A percentile compares a stretch with the other conserved stretches of the same genome.
These are phyloP conservation scores for Zaprionus capensis DNA, from an alignment of 1,140 invertebrate genomes.

Conservation along the genomic window DNA sequence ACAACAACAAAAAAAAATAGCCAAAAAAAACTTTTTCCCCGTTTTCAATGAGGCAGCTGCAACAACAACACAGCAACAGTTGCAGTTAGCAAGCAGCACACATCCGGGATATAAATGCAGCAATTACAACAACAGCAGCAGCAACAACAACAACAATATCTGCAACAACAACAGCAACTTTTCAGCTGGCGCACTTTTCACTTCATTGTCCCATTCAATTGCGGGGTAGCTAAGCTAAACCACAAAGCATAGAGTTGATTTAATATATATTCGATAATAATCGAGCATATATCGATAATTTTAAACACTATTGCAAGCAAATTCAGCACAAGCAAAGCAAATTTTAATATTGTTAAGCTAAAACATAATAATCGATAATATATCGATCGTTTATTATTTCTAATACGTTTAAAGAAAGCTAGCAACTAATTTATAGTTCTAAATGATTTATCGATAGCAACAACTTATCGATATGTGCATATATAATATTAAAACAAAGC, in stretches of 20 bases:
- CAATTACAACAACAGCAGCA: neutral
- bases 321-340: too few relatives aligned
- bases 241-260: neutral
- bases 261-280: neutral
- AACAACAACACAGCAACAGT: conserved; percentile 7
- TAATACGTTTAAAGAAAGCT: too few relatives aligned
- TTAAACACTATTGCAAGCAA: too few relatives aligned
- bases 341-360: too few relatives aligned
- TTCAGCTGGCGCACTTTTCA: conserved; percentile 37
- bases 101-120: conserved; percentile 39
- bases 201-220: conserved; percentile 6
- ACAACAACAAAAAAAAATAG: conserved; percentile 21
- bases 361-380: too few relatives aligned
- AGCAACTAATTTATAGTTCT: too few relatives aligned
- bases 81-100: conserved; percentile 24
- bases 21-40: conserved; percentile 34
- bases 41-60: conserved; percentile 40
- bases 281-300: neutral
- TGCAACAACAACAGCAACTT: conserved; percentile 1
- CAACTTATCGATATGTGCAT: neutral
- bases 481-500: neutral
- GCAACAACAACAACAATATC: conserved; percentile 1
- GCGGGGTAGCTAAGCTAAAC: neutral
- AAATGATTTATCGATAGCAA: neutral
- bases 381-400: too few relatives aligned